Evolutionary conservation across 2,888 invertebrate genomes (phyloP).

Genomic region (Ormyrus rosae): DNA sequence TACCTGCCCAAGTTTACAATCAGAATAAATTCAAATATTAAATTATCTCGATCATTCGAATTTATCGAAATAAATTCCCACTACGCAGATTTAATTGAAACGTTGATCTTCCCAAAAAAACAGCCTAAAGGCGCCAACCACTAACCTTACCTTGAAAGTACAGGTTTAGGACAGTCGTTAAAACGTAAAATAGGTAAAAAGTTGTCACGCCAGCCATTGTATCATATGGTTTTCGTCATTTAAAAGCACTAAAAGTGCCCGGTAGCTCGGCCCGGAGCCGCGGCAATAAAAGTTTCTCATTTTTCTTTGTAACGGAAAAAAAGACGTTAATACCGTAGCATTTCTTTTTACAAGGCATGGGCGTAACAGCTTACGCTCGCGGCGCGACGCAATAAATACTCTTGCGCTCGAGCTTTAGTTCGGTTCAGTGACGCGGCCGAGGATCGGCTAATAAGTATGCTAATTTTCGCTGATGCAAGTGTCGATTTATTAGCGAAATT

Average conservation of each 20-base stretch:
- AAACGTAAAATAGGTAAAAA: not conserved
- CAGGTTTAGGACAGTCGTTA: no score
- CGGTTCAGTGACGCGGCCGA: constrained; percentile 39
- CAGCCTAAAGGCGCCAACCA: no score
- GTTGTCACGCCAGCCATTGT: constrained; percentile 3
- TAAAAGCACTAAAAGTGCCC: constrained; percentile 1
- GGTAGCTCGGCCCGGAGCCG: not conserved
- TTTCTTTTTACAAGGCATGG: constrained; percentile 34
- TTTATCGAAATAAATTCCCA: no score
- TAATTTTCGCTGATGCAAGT: constrained; percentile 53
- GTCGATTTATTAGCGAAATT: constrained; percentile 54
- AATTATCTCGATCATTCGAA: no score
- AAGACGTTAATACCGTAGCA: constrained; percentile 10
- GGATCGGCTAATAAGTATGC: constrained; percentile 47
- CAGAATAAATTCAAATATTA: no score
- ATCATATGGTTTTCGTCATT: constrained; percentile 11
- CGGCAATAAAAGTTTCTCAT: not conserved
- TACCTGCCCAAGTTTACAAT: no score
- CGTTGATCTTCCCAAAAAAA: no score
- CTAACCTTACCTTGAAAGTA: no score
- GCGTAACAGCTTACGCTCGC: not conserved
- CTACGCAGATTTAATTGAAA: no score
- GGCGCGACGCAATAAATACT: constrained; percentile 26
- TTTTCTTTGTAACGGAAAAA: constrained; percentile 4
- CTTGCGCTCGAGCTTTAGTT: constrained; percentile 21